These are phyloP conservation scores for Opisthocomus hoazin DNA, from an alignment of 2,113 vertebrate species.

Conservation along the genomic window DNA sequence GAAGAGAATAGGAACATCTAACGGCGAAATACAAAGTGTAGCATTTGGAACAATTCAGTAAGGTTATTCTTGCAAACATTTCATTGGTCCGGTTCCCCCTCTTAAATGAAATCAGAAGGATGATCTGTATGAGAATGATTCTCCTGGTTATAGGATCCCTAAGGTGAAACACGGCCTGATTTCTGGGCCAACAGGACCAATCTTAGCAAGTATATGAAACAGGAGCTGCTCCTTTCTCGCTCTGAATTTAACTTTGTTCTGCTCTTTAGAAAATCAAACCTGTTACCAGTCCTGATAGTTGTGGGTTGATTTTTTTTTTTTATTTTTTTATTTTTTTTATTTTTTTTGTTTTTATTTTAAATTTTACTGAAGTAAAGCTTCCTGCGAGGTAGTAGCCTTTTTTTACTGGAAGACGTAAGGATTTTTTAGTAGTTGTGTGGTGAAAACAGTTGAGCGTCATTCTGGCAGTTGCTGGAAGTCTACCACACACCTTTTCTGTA, in stretches of 20 bases:
- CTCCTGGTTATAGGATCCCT: neutral
- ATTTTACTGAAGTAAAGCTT: neutral
- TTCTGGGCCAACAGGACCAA: neutral
- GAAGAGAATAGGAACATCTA: neutral
- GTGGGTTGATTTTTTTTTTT: too few relatives aligned
- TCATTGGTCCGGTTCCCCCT: neutral
- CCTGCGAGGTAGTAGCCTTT: neutral
- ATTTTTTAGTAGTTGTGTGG: neutral
- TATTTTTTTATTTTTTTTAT: too few relatives aligned
- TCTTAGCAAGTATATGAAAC: neutral
- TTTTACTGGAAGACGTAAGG: neutral
- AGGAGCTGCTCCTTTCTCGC: neutral
- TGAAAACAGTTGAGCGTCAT: neutral
- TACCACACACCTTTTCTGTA: neutral
- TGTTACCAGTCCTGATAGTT: neutral
- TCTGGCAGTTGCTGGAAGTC: neutral
- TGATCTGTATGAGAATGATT: neutral
- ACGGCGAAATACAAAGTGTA: neutral
- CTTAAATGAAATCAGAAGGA: neutral
- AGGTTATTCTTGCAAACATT: neutral
- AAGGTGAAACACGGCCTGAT: neutral
- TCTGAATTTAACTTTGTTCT: neutral
- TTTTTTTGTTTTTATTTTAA: too few relatives aligned
- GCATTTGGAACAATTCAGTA: neutral
- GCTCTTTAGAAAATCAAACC: neutral